Evolutionary conservation across 2,113 vertebrate species (phyloP).

Genomic region (Corvus hawaiiensis): DNA sequence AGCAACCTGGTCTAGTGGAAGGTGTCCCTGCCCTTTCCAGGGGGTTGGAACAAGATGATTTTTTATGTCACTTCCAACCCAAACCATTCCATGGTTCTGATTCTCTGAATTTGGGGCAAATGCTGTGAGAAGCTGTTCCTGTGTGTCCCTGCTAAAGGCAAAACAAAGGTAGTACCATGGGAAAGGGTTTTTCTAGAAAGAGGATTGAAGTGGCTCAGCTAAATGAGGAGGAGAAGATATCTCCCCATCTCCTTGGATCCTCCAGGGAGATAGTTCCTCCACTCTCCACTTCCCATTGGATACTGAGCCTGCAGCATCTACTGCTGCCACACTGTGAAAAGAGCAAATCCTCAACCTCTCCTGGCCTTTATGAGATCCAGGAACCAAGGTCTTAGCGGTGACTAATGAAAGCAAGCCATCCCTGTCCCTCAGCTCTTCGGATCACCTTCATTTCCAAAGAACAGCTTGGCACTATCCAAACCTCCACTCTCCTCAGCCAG

Average conservation of each 20-base stretch:
- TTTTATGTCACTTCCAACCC: neutral
- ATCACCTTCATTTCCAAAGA: neutral
- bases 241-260: neutral
- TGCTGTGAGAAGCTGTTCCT: rapidly evolving
- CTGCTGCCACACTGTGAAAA: neutral
- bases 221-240: neutral
- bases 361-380: neutral
- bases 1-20: neutral
- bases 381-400: neutral
- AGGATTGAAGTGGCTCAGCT: neutral
- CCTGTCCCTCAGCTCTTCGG: neutral
- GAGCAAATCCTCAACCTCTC: neutral
- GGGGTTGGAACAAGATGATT: neutral
- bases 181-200: neutral
- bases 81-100: neutral
- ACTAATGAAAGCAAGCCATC: neutral
- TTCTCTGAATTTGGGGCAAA: neutral
- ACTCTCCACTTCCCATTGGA: neutral
- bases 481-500: neutral
- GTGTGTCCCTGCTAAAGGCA: neutral
- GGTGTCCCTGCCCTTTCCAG: neutral
- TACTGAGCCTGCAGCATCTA: neutral
- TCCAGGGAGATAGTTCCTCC: neutral
- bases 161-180: rapidly evolving
- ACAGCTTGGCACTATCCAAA: neutral